phyloP scores from a whole-genome alignment of 2,888 invertebrate species.

The Aphidoletes aphidimyza region DNA sequence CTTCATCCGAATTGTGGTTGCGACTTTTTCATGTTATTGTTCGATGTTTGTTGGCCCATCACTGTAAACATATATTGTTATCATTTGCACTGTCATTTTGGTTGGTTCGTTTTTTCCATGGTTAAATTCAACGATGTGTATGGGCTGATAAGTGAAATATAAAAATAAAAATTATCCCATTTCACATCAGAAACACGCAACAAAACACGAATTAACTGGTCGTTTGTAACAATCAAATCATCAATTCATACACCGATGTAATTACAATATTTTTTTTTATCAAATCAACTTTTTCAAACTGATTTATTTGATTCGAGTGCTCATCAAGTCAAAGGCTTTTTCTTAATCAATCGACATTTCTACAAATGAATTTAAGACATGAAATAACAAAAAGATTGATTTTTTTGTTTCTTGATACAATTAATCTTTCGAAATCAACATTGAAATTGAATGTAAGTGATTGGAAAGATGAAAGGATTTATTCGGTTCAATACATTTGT shows the following conservation, averaged over 20 bases:
- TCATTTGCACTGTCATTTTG: not conserved
- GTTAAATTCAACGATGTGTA: conserved; percentile 23
- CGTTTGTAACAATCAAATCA: not conserved
- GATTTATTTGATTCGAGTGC: no score
- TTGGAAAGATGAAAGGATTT: not conserved
- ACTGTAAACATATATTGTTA: conserved; percentile 15
- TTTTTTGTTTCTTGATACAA: no score
- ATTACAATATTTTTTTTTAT: no score
- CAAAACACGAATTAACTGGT: not conserved
- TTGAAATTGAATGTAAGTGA: conserved; percentile 4
- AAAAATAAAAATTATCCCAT: not conserved
- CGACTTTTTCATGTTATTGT: not conserved
- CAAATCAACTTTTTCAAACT: no score
- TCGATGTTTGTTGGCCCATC: not conserved
- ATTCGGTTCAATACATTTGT: conserved; percentile 18
- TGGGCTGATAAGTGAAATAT: not conserved
- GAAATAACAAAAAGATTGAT: no score
- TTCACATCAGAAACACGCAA: conserved; percentile 2
- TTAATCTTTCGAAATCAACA: not conserved
- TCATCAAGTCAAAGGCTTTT: no score
- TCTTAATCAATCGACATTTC: no score
- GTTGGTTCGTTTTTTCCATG: not conserved
- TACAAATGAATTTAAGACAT: no score
- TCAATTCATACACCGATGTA: not conserved
- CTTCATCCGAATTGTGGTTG: not conserved